These are phyloP conservation scores for Nomada hirtipes DNA, from an alignment of 2,888 invertebrate genomes.

Conservation along the genomic window DNA sequence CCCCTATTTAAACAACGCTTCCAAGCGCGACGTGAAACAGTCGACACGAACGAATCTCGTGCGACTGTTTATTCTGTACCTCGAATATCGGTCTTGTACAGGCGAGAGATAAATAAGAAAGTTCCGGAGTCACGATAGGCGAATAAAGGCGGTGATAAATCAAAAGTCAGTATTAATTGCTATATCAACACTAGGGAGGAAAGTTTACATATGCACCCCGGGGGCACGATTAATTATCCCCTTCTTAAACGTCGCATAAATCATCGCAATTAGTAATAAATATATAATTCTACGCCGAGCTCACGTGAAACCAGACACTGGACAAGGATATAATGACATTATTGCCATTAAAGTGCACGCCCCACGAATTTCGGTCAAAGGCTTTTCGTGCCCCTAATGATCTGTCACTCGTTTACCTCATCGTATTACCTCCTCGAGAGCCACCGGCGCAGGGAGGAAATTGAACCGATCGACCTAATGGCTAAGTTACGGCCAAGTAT, in stretches of 20 bases:
- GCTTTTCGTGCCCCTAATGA: conserved; percentile 50
- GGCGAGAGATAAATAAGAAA: conserved; percentile 39
- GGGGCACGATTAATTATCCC: conserved; percentile 51
- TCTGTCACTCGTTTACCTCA: conserved; percentile 49
- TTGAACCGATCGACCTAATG: conserved; percentile 34
- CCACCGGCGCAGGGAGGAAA: conserved; percentile 30
- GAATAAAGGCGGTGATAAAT: conserved; percentile 58
- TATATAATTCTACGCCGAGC: conserved; percentile 1
- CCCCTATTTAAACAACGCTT: neutral
- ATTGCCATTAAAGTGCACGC: conserved; percentile 32
- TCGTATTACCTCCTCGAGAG: conserved; percentile 43
- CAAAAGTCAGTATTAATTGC: conserved; percentile 60
- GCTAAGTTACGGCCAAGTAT: conserved; percentile 28
- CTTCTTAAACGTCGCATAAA: conserved; percentile 41
- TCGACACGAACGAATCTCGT: neutral
- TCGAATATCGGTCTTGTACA: neutral
- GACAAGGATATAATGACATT: conserved; percentile 18
- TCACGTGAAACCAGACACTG: neutral
- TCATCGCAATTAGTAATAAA: conserved; percentile 39
- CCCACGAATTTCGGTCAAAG: conserved; percentile 37
- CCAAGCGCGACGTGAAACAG: neutral
- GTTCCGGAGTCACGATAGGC: conserved; percentile 31
- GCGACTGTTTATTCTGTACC: neutral
- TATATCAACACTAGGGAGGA: conserved; percentile 47
- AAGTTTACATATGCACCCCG: conserved; percentile 54